These are phyloP conservation scores for Mycteria americana DNA, from an alignment of 2,797 vertebrate genomes.

Conservation along the genomic window DNA sequence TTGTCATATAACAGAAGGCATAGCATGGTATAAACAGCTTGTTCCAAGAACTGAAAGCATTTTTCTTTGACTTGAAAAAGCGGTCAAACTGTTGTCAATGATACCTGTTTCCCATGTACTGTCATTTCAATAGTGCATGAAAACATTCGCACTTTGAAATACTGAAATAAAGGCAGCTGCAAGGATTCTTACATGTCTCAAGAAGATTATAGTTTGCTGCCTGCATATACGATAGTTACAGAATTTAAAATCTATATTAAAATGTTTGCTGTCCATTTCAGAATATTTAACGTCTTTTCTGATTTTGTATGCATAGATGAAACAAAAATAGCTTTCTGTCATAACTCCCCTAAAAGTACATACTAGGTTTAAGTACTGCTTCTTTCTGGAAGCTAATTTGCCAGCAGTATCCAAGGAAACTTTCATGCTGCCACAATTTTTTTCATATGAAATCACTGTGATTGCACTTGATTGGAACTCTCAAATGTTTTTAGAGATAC, in stretches of 20 bases:
- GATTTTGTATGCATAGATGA: neutral
- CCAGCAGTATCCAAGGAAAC: slow-evolving; percentile 9
- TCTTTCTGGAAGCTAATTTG: slow-evolving; percentile 6
- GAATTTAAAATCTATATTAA: neutral
- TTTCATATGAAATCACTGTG: slow-evolving; percentile 58
- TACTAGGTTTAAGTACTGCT: neutral
- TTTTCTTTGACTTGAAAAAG: neutral
- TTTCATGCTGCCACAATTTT: slow-evolving; percentile 2
- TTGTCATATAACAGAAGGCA: neutral
- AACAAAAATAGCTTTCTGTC: neutral
- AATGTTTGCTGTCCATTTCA: neutral
- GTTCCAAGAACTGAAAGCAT: neutral
- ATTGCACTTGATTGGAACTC: slow-evolving; percentile 76
- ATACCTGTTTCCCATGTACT: neutral
- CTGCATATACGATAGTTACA: neutral
- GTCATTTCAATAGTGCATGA: slow-evolving; percentile 7
- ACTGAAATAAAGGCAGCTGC: neutral
- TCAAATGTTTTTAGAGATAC: slow-evolving; percentile 65
- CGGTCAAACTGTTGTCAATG: neutral
- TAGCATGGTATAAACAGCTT: neutral
- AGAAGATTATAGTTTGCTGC: neutral
- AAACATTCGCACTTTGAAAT: neutral
- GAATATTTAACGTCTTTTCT: neutral
- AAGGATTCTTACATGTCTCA: neutral
- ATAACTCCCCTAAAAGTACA: neutral